phyloP scores from a whole-genome alignment of 1,140 invertebrate species.

The Megathymus violae region DNA sequence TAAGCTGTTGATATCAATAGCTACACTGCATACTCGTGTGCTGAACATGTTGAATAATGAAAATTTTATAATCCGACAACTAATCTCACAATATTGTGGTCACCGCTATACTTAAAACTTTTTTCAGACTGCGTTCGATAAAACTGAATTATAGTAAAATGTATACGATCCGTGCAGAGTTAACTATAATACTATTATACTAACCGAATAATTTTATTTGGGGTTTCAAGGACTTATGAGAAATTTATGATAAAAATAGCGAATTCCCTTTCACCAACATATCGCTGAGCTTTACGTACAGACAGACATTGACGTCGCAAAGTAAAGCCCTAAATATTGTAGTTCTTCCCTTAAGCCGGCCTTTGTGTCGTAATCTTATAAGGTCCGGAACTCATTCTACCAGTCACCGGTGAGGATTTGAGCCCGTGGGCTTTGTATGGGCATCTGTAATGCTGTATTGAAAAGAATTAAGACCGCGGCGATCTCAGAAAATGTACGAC shows the following conservation, averaged over 20 bases:
- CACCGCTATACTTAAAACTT: too few relatives aligned
- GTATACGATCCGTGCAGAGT: too few relatives aligned
- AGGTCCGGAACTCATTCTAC: slow-evolving; percentile 62
- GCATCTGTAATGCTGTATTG: slow-evolving; percentile 72
- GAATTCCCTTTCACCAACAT: slow-evolving; percentile 24
- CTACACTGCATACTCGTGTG: too few relatives aligned
- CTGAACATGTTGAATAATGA: too few relatives aligned
- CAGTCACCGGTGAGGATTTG: slow-evolving; percentile 52
- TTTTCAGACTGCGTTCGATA: too few relatives aligned
- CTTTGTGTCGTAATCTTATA: slow-evolving; percentile 74
- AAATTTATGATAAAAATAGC: neutral
- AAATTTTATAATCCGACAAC: too few relatives aligned
- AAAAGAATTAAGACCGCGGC: slow-evolving; percentile 46
- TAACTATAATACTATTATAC: too few relatives aligned
- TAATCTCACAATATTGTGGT: too few relatives aligned
- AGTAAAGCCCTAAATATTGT: slow-evolving; percentile 63
- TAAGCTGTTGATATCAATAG: too few relatives aligned
- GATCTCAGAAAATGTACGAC: slow-evolving; percentile 50
- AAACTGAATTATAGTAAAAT: too few relatives aligned
- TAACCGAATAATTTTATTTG: too few relatives aligned
- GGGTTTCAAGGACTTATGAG: too few relatives aligned
- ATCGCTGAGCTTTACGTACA: slow-evolving; percentile 26
- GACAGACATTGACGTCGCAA: slow-evolving; percentile 42
- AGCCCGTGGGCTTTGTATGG: slow-evolving; percentile 68
- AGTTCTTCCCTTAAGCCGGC: slow-evolving; percentile 59